Percentiles rank a stretch among this genome's conserved stretches.
These are phyloP conservation scores for Sardina pilchardus DNA, from an alignment of 2,113 vertebrate genomes.

Conservation along the genomic window DNA sequence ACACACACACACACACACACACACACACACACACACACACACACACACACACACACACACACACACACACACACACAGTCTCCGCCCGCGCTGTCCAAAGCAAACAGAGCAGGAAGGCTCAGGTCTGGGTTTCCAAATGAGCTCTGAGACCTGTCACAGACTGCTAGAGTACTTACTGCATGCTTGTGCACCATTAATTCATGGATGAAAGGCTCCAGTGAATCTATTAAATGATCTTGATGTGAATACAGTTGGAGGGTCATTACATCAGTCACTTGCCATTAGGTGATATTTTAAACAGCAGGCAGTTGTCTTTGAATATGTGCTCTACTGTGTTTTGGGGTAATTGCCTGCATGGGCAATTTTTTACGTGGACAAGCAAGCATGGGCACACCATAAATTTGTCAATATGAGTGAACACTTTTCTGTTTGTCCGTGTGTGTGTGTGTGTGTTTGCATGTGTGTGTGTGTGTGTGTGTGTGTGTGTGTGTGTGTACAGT, in stretches of 20 bases:
- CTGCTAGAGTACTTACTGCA: neutral
- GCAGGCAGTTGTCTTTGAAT: neutral
- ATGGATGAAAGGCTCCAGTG: neutral
- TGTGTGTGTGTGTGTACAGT: neutral
- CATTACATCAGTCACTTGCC: neutral
- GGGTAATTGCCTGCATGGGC: neutral
- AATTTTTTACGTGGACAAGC: neutral
- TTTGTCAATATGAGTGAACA: conserved; percentile 28
- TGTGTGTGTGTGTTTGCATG: neutral
- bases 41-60: no score
- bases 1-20: no score
- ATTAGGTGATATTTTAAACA: conserved; percentile 8
- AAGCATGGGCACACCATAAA: conserved; percentile 23
- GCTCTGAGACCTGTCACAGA: neutral
- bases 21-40: no score
- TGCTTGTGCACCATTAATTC: neutral
- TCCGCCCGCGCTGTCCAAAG: neutral
- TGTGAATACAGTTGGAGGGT: neutral
- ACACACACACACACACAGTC: no score
- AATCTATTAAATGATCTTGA: neutral
- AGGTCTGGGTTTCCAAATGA: neutral
- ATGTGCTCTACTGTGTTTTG: neutral
- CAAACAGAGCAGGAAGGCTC: neutral
- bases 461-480: neutral
- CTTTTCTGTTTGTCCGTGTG: neutral